phyloP scores from a whole-genome alignment of 2,797 vertebrate species.

The Manis pentadactyla region DNA sequence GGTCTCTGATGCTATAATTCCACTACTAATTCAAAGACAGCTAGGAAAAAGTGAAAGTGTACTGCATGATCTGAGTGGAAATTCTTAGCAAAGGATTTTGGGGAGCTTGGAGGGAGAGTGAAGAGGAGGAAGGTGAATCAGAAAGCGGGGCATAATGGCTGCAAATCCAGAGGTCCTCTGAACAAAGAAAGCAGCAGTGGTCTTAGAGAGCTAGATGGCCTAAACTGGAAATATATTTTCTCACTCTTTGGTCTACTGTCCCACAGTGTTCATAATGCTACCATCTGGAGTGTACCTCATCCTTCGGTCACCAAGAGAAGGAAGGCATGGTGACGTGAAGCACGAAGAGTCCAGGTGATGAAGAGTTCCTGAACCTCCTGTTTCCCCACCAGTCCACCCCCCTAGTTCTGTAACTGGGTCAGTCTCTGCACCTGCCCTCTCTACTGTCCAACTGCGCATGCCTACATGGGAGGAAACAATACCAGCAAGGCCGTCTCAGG shows the following conservation, averaged over 20 bases:
- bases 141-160: background rate
- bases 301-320: background rate
- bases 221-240: background rate
- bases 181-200: background rate
- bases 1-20: conserved; percentile 8
- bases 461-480: background rate
- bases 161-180: background rate
- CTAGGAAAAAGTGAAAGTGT: background rate
- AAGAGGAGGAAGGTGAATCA: background rate
- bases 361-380: background rate
- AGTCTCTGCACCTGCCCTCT: background rate
- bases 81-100: background rate
- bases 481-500: background rate
- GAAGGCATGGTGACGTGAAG: background rate
- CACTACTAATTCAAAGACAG: background rate
- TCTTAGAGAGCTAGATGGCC: background rate
- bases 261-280: background rate
- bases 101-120: background rate
- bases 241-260: background rate
- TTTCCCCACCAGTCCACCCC: background rate
- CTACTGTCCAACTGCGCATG: background rate
- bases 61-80: conserved; percentile 9
- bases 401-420: background rate
- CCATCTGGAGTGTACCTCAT: background rate
- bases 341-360: background rate